Evolutionary conservation across 2,797 vertebrate species (phyloP).

Genomic region (Synaphobranchus kaupii): DNA sequence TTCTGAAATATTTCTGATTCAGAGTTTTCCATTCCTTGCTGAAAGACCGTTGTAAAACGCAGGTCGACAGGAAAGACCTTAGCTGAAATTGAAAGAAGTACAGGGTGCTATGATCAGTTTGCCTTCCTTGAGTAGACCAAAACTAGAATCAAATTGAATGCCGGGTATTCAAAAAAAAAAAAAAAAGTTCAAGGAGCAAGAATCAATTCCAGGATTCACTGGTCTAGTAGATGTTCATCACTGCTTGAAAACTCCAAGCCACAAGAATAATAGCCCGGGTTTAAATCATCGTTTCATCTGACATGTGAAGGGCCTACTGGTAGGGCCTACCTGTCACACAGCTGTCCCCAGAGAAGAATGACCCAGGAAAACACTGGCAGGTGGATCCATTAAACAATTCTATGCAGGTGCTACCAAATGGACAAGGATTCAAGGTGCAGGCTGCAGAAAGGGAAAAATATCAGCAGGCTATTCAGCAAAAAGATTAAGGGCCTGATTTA

Average conservation of each 20-base stretch:
- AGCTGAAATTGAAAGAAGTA: slow-evolving; percentile 47
- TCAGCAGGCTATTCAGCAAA: neutral
- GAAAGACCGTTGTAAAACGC: slow-evolving; percentile 43
- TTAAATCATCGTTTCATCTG: neutral
- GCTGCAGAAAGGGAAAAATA: slow-evolving; percentile 35
- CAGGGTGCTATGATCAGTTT: no score
- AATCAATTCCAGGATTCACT: neutral
- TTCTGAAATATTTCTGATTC: slow-evolving; percentile 55
- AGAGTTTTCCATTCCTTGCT: slow-evolving; percentile 68
- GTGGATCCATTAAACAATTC: slow-evolving; percentile 32
- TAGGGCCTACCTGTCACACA: slow-evolving; percentile 62
- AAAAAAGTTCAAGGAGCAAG: neutral
- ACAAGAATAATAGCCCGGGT: neutral
- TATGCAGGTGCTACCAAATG: slow-evolving; percentile 60
- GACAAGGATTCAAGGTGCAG: slow-evolving; percentile 63
- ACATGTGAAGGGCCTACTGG: slow-evolving; percentile 47
- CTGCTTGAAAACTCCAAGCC: neutral
- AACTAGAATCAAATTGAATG: neutral
- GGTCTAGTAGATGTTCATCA: neutral
- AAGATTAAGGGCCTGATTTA: neutral
- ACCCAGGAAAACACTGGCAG: slow-evolving; percentile 72
- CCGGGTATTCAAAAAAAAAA: neutral
- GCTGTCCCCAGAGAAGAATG: slow-evolving; percentile 38
- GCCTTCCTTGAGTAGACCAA: neutral
- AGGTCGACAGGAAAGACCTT: slow-evolving; percentile 69